Evolutionary conservation across 2,113 vertebrate genomes (phyloP), one percentile per base, ranked within the genome.

Genomic region (Suncus etruscus): DNA sequence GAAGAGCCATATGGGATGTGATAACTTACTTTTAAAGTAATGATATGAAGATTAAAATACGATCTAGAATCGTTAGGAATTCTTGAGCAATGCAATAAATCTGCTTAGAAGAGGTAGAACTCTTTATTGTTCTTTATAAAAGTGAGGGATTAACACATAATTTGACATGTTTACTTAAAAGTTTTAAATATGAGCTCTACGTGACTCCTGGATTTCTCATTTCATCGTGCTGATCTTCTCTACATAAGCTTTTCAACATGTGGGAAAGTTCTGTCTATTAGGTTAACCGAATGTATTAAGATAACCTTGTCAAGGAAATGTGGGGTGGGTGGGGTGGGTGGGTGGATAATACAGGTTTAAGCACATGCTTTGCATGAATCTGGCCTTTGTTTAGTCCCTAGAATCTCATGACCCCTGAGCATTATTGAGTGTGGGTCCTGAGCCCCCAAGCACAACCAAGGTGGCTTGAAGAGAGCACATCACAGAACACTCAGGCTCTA

Each of bases 21-120:
- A 87, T 91, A 94, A 2, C 83, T 87, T 94, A 82, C 88, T 73
- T 10, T 76, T 48, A 25, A 61, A 91, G 76, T 95, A 85, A 93
- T 50, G 14, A n/a, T 91, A 76, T 80, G 47, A 96, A 87, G 63
- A 92, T 94, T 88, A 74, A 45, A 83, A 77, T 82, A 75, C 27
- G 54, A 94, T 27, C 83, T 81, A 61, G 69, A 75, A 63, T 75
- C 54, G 89, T 95, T 95, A 95, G 54, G 66, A 87, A 83, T 96
- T 95, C 87, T 95, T 27, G 32, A 83, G 29, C 87, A 89, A n/a
- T 39, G 89, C 80, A 91, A 87, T 45, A 10, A 0, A 45, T 82
- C 47, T 84, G 87, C 85, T 73, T 69, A 77, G 15, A 11, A 11
- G 27, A 76, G 25, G 50, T 70, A 22, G 65, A 58, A 85, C 86